Evolutionary conservation across 37 sponge, comb jelly and placozoan species (phyloP), one percentile per base, ranked within the genome.

Genomic region (Petrosia ficiformis): DNA sequence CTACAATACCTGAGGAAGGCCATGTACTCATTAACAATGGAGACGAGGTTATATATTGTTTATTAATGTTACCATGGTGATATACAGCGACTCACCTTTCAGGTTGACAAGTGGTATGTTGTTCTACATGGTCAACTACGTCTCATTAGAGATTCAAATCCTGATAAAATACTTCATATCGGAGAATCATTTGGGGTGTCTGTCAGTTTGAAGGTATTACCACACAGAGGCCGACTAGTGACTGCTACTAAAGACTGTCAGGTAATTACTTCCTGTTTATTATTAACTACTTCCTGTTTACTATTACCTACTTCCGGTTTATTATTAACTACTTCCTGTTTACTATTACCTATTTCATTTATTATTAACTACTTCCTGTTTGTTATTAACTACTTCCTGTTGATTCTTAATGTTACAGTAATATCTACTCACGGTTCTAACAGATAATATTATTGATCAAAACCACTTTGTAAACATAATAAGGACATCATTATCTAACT

Each of bases 131-230:
- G 89, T 6, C 84, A 89, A 70, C 34, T 89, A 61, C 74, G 71
- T 32, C 74, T 54, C 22, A 59, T 66, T 21, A 61, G 84, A 21
- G 80, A 83, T n/a, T 31, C 80, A 2, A 76, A 75, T 31, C 41
- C 66, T 10, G 85, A 73, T 42, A 85, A 72, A 42, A 39, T 60
- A 39, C 83, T 67, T 61, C 79, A 79, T 32, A 75, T 79, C 6
- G 89, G 89, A 44, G 89, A 89, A 36, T 44, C 68, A 73, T 89
- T 89, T 83, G 89, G 89, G 10, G 74, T 89, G 19, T 54, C 65
- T 22, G 65, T 61, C 36, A 83, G 79, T 67, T 71, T 83, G 35
- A 79, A 83, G 59, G 63, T 79, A 11, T 65, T 79, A 0, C 89
- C 83, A 40, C 84, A 89, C 2, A 73, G 80, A 67, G 89, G 89